Evolutionary conservation across 1,140 invertebrate species (phyloP), one percentile per base, ranked within the genome.

Genomic region (Cylas formicarius): DNA sequence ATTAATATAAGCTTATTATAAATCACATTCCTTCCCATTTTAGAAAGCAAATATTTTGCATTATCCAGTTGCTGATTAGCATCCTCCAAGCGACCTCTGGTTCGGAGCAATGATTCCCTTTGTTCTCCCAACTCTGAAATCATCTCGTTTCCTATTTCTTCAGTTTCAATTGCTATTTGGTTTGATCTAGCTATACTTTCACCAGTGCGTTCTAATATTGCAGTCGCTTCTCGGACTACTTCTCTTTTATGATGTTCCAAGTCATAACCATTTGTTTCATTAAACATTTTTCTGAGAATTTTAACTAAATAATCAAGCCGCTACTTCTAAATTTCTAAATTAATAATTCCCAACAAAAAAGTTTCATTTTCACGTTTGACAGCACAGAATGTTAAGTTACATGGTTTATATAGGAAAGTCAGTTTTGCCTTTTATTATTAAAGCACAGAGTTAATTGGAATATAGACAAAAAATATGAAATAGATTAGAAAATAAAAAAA

Each of bases 111-210:
- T 4, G 70, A 60, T 53, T 73, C 70, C 14, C 72, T 52, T 50
- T 72, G 71, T 16, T 66, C 61, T 6, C 56, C 60, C 23, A 73
- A 52, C 32, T 73, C 70, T 2, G 55, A 55, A 27, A 86, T 70
- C 5, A 86, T 83, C 60, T 84, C 81, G 3, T 75, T 78, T 0
- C 84, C 86, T 50, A 89, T 75, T 56, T 78, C 72, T 65, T 90
- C 87, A 0, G 83, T 87, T 62, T 90, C 84, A 6, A 78, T 71
- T 9, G 86, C 83, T 32, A 85, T 72, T 53, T 77, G 76, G 48
- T 84, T 80, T 2, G 84, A 82, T 45, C 84, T 68, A 2, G 72
- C 70, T 9, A 88, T 68, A 50, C 80, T 82, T 22, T 79, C 73
- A 0, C 75, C 71, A 3, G 82, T 74, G 42, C 80, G 64, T 47